These are phyloP conservation scores for Felis chaus DNA, from an alignment of 2,113 vertebrate genomes.

Conservation along the genomic window DNA sequence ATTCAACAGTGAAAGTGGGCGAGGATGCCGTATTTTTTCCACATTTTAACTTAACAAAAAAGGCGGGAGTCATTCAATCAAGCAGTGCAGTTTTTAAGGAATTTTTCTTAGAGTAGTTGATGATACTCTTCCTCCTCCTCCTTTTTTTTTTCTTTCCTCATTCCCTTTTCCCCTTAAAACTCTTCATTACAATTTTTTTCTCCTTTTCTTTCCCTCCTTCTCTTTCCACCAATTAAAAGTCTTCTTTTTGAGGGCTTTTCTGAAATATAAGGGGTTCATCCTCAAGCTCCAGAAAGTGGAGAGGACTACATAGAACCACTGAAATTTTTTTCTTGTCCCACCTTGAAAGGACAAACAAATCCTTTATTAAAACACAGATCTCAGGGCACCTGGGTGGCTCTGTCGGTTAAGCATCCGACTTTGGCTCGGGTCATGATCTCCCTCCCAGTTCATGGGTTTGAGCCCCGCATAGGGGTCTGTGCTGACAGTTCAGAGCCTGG, in stretches of 20 bases:
- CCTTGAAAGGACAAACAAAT: neutral
- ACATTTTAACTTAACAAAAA: slow-evolving; percentile 65
- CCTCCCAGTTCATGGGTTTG: too few species aligned
- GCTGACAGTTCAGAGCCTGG: too few species aligned
- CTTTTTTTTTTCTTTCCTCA: neutral
- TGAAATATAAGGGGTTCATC: neutral
- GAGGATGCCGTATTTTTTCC: slow-evolving; percentile 82
- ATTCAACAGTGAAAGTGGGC: slow-evolving; percentile 70
- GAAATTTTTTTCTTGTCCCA: neutral
- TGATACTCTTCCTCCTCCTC: neutral
- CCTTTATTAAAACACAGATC: neutral
- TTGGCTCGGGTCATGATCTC: too few species aligned
- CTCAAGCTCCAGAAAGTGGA: neutral
- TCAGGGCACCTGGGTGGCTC: too few species aligned
- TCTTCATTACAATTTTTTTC: neutral
- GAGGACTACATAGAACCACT: neutral
- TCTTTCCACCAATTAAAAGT: neutral
- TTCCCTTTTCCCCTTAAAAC: neutral
- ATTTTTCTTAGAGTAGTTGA: slow-evolving; percentile 32
- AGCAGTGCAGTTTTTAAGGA: slow-evolving; percentile 37
- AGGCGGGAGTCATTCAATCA: slow-evolving; percentile 32
- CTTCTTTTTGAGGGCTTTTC: neutral
- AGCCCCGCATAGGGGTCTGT: too few species aligned
- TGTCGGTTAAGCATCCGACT: too few species aligned
- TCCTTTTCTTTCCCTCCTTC: neutral